Evolutionary conservation across 2,113 vertebrate genomes (phyloP).

Genomic region (Elaphurus davidianus): DNA sequence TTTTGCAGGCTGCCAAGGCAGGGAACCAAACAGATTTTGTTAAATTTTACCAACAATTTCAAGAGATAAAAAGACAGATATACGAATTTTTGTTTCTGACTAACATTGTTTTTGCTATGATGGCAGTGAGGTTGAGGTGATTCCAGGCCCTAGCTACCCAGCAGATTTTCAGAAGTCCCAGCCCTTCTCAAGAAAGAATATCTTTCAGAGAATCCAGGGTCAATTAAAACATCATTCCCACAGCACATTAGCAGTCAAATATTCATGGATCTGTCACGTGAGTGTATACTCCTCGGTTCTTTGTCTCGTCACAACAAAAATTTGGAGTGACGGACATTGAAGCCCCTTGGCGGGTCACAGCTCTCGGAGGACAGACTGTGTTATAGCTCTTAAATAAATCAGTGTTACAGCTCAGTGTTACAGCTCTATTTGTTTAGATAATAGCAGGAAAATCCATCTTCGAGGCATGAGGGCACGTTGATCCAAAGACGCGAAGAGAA

Average conservation of each 20-base stretch:
- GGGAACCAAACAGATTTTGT: neutral
- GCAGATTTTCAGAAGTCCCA: neutral
- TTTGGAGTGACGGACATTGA: too few relatives aligned
- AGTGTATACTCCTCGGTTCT: too few relatives aligned
- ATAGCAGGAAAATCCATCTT: too few relatives aligned
- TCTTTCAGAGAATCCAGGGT: neutral
- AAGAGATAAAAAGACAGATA: neutral
- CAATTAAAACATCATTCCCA: neutral
- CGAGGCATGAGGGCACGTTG: too few relatives aligned
- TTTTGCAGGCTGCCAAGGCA: neutral
- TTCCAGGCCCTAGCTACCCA: neutral
- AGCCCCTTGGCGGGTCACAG: too few relatives aligned
- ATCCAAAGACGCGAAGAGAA: too few relatives aligned
- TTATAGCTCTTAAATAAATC: too few relatives aligned
- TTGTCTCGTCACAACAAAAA: too few relatives aligned
- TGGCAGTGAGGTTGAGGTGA: neutral
- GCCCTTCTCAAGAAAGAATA: neutral
- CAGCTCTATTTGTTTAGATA: too few relatives aligned
- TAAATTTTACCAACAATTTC: neutral
- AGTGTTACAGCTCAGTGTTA: too few relatives aligned
- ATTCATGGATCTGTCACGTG: too few relatives aligned
- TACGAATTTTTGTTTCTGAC: neutral
- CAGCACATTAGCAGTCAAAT: neutral
- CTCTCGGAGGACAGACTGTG: too few relatives aligned
- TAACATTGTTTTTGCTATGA: neutral